Evolutionary conservation across 2,797 vertebrate species (phyloP).

Genomic region (Aeoliscus strigatus): DNA sequence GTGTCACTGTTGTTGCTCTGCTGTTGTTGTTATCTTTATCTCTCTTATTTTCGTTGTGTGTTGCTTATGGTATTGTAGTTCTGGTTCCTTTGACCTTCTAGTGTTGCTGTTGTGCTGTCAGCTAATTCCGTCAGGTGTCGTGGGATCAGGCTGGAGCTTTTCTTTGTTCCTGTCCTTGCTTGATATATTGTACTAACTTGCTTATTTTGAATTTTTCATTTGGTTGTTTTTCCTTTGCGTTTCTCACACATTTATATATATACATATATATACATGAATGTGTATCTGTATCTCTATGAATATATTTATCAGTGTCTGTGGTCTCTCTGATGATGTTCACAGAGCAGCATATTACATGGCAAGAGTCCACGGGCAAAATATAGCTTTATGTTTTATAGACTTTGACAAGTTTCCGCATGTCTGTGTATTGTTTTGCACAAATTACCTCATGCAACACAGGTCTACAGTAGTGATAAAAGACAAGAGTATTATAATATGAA

Average conservation of each 20-base stretch:
- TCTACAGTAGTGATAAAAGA: constrained; percentile 39
- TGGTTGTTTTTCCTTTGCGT: constrained; percentile 33
- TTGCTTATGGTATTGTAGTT: constrained; percentile 73
- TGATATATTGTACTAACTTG: constrained; percentile 62
- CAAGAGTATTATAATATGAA: constrained; percentile 31
- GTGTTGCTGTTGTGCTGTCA: constrained; percentile 76
- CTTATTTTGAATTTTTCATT: constrained; percentile 45
- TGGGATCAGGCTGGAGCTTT: constrained; percentile 69
- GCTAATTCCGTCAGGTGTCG: constrained; percentile 69
- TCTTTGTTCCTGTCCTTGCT: constrained; percentile 68
- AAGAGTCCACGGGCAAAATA: constrained; percentile 80
- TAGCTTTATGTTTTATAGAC: constrained; percentile 32
- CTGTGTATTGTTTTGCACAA: constrained; percentile 20
- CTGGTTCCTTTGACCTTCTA: constrained; percentile 72
- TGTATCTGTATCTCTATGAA: constrained; percentile 56
- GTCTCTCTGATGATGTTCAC: constrained; percentile 52
- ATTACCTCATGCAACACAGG: constrained; percentile 33
- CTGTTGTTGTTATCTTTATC: constrained; percentile 67
- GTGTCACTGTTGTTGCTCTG: constrained; percentile 71
- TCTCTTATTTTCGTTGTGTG: constrained; percentile 63
- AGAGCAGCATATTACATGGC: constrained; percentile 67
- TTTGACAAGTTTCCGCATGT: constrained; percentile 19
- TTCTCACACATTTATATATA: constrained; percentile 31
- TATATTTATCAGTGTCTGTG: constrained; percentile 58
- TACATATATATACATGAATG: constrained; percentile 44